phyloP scores from a whole-genome alignment of 2,888 invertebrate genomes.

The Hydraecia micacea region DNA sequence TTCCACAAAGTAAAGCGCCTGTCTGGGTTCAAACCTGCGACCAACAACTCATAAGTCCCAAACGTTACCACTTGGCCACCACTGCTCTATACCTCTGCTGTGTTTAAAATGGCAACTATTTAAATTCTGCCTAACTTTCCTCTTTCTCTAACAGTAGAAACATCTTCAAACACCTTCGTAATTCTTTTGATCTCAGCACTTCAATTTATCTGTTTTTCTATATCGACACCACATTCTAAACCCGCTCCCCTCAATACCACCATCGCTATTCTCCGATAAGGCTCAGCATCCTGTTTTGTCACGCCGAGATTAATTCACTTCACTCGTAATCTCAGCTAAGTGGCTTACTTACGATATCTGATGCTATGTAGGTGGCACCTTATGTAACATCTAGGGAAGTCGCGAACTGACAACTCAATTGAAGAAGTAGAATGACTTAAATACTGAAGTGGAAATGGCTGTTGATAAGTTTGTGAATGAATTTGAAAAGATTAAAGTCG shows the following conservation, averaged over 20 bases:
- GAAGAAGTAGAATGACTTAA: slow-evolving; percentile 42
- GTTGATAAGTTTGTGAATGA: slow-evolving; percentile 48
- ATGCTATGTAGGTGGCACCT: slow-evolving; percentile 73
- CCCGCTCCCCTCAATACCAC: slow-evolving; percentile 53
- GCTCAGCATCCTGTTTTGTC: slow-evolving; percentile 74
- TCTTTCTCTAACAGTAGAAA: neutral
- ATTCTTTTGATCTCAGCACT: neutral
- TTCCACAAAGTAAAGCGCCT: too few species aligned
- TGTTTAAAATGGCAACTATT: neutral
- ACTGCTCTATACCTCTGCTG: neutral
- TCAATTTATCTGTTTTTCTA: slow-evolving; percentile 1
- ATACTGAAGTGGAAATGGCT: slow-evolving; percentile 28
- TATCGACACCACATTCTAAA: slow-evolving; percentile 39
- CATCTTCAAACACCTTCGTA: neutral
- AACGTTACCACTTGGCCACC: too few species aligned
- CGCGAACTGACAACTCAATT: slow-evolving; percentile 56
- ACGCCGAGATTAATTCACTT: slow-evolving; percentile 70
- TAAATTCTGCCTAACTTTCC: neutral
- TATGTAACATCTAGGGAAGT: slow-evolving; percentile 51
- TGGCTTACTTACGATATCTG: slow-evolving; percentile 71
- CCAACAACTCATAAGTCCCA: too few species aligned
- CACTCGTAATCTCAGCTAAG: slow-evolving; percentile 65
- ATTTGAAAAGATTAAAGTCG: slow-evolving; percentile 40
- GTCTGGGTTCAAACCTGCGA: too few species aligned
- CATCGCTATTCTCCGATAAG: slow-evolving; percentile 61